Conservation (phyloP, 2,113 vertebrate genomes). For the Menidia beryllina region DNA sequence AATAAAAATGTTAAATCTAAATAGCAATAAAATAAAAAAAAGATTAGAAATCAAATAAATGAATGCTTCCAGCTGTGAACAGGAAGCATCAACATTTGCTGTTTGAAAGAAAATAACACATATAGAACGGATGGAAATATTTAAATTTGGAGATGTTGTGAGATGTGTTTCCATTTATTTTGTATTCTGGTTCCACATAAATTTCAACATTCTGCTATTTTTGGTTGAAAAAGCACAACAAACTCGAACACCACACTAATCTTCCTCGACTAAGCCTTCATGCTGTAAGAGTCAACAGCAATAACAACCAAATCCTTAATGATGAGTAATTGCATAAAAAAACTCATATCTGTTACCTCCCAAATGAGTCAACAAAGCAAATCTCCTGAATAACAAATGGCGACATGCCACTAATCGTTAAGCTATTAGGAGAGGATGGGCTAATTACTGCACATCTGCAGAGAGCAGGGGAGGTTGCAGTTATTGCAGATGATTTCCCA, state of each 20-base stretch:
- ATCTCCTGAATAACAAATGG: slow-evolving; percentile 72
- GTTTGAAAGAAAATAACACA: too few relatives aligned
- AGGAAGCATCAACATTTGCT: too few relatives aligned
- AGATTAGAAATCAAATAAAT: too few relatives aligned
- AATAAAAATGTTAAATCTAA: too few relatives aligned
- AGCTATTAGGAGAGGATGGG: slow-evolving; percentile 70
- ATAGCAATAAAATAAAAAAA: too few relatives aligned
- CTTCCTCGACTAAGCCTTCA: slow-evolving; percentile 46
- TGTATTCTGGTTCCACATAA: not conserved
- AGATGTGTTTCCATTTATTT: too few relatives aligned
- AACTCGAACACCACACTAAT: slow-evolving; percentile 38
- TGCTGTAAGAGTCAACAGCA: slow-evolving; percentile 55
- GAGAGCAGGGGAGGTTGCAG: slow-evolving; percentile 58
- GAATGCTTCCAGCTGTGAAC: too few relatives aligned
- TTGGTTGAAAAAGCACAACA: slow-evolving; percentile 14
- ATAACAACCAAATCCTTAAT: slow-evolving; percentile 61
- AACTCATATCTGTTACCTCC: slow-evolving; percentile 70
- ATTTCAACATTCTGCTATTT: slow-evolving; percentile 10
- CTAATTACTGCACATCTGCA: slow-evolving; percentile 79
- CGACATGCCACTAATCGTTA: slow-evolving; percentile 69
- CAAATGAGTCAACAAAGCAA: slow-evolving; percentile 73
- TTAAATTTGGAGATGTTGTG: too few relatives aligned
- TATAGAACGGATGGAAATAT: too few relatives aligned
- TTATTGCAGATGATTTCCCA: slow-evolving; percentile 66
- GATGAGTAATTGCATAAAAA: slow-evolving; percentile 75